Evolutionary conservation across 2,888 invertebrate species (phyloP), one percentile per base, ranked within the genome.

Genomic region (Cryptus viduatorius): DNA sequence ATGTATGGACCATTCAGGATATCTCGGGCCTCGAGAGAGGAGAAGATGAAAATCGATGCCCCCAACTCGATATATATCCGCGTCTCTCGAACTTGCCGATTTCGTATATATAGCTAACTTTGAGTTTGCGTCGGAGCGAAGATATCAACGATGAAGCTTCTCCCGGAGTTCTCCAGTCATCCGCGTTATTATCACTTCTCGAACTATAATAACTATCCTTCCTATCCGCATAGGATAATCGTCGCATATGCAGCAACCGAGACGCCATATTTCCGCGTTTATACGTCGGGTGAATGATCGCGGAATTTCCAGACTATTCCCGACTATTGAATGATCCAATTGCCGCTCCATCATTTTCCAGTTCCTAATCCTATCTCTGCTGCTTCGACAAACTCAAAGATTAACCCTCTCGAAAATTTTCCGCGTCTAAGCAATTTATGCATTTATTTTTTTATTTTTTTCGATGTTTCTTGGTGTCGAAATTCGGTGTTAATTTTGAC

Each of bases 121-220:
- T 12, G 84, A 29, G 80, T 80, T 80, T 72, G 71, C 72, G 72
- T 61, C 53, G 37, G 61, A 75, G 75, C 59, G 59, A 42, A 71
- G 46, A 64, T 71, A 69, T 42, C 48, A 59, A 12, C 10, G 53
- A 31, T 46, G 53, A 50, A 77, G 73, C 61, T 48, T 84, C 68
- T 44, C 37, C 24, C 61, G 10, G 53, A 50, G 24, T 64, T 53
- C 67, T 12, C 67, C 4, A 75, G 31, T 42, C 53, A 76, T 75
- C 75, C 59, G 59, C 76, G 67, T 72, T 72, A 80, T 84, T 81
- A 84, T 84, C 77, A 31, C 14, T 72, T 73, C 77, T 53, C 68
- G 16, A 78, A 80, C 76, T 59, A 71, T 84, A 78, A 81, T 84
- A 80, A 81, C 77, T 61, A 81, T 81, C 83, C 77, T 81, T 77